A percentile compares a stretch with the other conserved stretches of the same genome.
Evolutionary conservation across 2,797 vertebrate genomes (phyloP).

Genomic region (Rhinoraja longicauda): DNA sequence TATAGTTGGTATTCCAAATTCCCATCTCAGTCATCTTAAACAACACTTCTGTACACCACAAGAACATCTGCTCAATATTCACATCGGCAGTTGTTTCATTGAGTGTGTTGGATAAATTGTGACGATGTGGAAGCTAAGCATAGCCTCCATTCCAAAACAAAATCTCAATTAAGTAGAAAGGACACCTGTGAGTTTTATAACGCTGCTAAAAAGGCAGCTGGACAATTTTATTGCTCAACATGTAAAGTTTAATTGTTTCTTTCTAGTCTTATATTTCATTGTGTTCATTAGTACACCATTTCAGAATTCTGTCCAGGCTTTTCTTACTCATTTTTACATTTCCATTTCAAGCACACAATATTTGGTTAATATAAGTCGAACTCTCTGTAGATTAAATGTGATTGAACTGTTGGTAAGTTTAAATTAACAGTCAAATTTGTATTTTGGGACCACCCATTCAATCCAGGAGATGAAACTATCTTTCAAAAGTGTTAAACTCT

Average conservation of each 20-base stretch:
- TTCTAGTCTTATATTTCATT: background rate
- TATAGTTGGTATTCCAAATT: constrained; percentile 26
- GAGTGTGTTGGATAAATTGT: background rate
- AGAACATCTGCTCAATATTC: constrained; percentile 35
- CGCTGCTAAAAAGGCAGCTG: background rate
- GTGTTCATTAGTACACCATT: background rate
- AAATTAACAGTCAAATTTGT: background rate
- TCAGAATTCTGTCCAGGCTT: background rate
- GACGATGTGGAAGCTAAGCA: background rate
- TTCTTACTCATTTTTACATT: background rate
- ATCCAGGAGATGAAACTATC: no score
- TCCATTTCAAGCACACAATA: background rate
- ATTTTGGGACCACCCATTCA: background rate
- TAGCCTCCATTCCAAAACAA: background rate
- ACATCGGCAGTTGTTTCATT: constrained; percentile 21
- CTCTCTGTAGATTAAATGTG: background rate
- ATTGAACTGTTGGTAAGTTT: background rate
- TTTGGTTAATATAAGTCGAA: background rate
- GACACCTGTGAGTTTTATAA: constrained; percentile 33
- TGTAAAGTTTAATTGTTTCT: constrained; percentile 29
- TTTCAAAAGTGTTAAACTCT: background rate
- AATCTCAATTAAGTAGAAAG: constrained; percentile 20
- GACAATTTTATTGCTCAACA: constrained; percentile 21
- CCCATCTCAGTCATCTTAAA: constrained; percentile 20
- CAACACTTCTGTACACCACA: constrained; percentile 28